phyloP scores from a whole-genome alignment of 2,888 invertebrate species.

The Melolontha melolontha region DNA sequence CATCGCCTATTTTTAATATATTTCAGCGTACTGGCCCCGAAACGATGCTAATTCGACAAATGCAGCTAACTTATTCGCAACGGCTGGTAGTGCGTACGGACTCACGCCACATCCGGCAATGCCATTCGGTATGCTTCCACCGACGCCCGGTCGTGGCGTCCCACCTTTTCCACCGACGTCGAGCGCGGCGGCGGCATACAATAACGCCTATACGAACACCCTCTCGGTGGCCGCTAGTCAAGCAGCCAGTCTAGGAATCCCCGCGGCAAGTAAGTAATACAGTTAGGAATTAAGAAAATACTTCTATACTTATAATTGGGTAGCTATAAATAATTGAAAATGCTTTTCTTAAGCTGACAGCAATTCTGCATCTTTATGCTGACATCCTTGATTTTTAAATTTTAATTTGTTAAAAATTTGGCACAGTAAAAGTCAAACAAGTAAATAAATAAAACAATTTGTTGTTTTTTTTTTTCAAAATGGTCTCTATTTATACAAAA shows the following conservation, averaged over 20 bases:
- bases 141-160: slow-evolving; percentile 65
- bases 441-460: too few species aligned
- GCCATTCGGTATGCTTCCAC: slow-evolving; percentile 63
- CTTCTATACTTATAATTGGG: too few species aligned
- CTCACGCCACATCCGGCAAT: slow-evolving; percentile 62
- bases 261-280: slow-evolving; percentile 75
- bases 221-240: slow-evolving; percentile 88
- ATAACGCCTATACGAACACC: slow-evolving; percentile 73
- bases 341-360: too few species aligned
- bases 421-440: too few species aligned
- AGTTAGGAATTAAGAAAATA: too few species aligned
- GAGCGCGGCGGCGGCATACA: slow-evolving; percentile 64
- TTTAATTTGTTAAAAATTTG: too few species aligned
- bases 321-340: too few species aligned
- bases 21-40: slow-evolving; percentile 86
- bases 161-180: slow-evolving; percentile 68
- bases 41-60: slow-evolving; percentile 68
- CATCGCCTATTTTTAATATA: slow-evolving; percentile 11
- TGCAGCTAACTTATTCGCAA: slow-evolving; percentile 65
- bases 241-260: slow-evolving; percentile 84
- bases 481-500: too few species aligned
- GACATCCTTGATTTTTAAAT: too few species aligned
- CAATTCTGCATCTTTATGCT: too few species aligned
- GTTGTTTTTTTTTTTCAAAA: too few species aligned
- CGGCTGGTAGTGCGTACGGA: slow-evolving; percentile 64